Base-by-base conservation (phyloP, 2,113 vertebrate genomes). In the Corythornis cristatus region DNA sequence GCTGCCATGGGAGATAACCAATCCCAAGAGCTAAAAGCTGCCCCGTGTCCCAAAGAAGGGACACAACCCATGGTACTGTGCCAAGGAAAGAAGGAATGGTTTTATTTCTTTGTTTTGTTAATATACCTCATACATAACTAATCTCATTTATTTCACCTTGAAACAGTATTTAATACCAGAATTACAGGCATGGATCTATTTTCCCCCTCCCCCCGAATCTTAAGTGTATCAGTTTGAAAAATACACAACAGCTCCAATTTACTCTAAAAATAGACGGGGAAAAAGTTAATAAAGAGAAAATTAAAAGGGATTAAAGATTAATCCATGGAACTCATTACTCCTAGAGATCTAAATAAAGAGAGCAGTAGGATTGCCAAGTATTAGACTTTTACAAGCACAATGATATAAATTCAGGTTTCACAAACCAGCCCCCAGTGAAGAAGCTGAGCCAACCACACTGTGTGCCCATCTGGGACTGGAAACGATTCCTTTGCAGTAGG, bases 271-370 rank as follows among this genome's bases (percentile, higher is more conserved):
- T n/a, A 31, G 7, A 61, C 71, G 14, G 25, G 42, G 10, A 21
- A 40, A 65, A 67, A 45, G 12, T 75, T 81, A 67, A 83, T 62
- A 83, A 93, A 89, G 16, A 88, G 82, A 79, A 91, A 95, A 82
- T 82, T 83, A 71, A 78, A 7, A 88, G 22, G 23, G 92, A 96
- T 90, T 85, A 92, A 96, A 93, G 92, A 86, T 86, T 93, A 95
- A 88, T 92, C 45, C 16, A 66, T 92, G 56, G 22, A 66, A 88
- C 93, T 88, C 53, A 86, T 90, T 94, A 67, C 76, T 97, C 65
- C 53, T 76, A 67, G 75, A 89, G 61, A 90, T 33, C 81, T 86
- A 40, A 75, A 82, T 65, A 96, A 54, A 71, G 53, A 91, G n/a
- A 77, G 60, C 62, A 87, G 78, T 50, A 72, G 82, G 70, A 72